Evolutionary conservation across 2,888 invertebrate genomes (phyloP), one percentile per base, ranked within the genome.

Genomic region (Lasioglossum leucozonium): DNA sequence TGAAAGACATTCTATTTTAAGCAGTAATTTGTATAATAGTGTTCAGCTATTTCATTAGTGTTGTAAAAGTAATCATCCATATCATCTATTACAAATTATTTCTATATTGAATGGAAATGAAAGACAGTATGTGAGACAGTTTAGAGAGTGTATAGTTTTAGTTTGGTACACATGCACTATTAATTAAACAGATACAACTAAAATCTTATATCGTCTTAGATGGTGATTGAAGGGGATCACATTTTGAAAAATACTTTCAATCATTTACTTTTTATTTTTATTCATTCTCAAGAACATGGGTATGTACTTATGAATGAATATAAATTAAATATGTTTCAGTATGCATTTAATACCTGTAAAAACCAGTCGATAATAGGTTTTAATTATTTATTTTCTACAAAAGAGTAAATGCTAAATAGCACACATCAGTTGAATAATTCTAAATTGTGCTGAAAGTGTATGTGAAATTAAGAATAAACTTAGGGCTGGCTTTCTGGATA

Each of bases 1-100:
- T 71, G 71, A 71, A 26, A 42, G 37, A 71, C 16, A 42, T 71
- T 71, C 37, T 71, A 71, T 42, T 71, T 71, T 42, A 71, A 42
- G 26, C 26, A 26, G n/a, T 26, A 42, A 37, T 26, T 71, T 71
- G 40, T 71, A 42, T 44, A 2, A 71, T 37, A 47, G 44, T 13
- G 3, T 30, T 2, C 30, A 69, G 40, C 69, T n/a, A 5, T 40
- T n/a, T n/a, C 69, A 69, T 69, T 69, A 40, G 37, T 13, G 22
- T 22, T 69, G 11, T 18, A 69, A 69, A 69, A 4, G n/a, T 69
- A 69, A 40, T 69, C n/a, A 69, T 69, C 22, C 22, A 40, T 37
- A 69, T 37, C 40, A 22, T 40, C 69, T 22, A 69, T 69, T 40
- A 40, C 1, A 69, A 69, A 69, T 69, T 40, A 40, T 37, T 40